Evolutionary conservation across 1,140 invertebrate species (phyloP), one percentile per base, ranked within the genome.

Genomic region (Glomeris maerens): DNA sequence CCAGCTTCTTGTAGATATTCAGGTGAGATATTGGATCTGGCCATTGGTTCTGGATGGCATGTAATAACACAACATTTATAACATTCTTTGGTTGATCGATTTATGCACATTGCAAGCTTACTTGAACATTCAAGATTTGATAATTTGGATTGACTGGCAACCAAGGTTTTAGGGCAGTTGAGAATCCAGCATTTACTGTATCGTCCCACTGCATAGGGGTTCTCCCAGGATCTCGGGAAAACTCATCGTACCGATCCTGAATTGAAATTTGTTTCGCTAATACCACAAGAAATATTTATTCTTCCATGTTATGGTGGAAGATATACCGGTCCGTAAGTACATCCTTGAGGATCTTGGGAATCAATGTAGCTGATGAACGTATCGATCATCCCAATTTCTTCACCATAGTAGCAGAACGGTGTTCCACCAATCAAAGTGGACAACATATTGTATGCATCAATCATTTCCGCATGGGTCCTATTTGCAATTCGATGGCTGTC

Each of bases 171-270:
- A 69, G 60, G 10, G 62, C 73, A 54, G 25, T 41, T 26, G 31
- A 40, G 27, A 49, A 27, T 48, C 81, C 82, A 7, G 80, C 80
- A 61, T 76, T 73, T 1, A 13, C 53, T 0, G 62, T 58, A 31
- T 64, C 61, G 52, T 76, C 71, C 84, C 85, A 88, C 55, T 84
- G 82, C 67, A 83, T 84, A 0, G 84, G 81, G 0, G 79, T 79
- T 2, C 83, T 70, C 21, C 61, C 69, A 0, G 78, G 77, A 64
- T 85, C 82, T 5, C 81, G 68, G 10, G 74, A 75, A 1, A 62
- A 62, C 49, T 67, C 58, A 56, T 17, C 1, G 40, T 46, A 46
- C 4, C 7, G 4, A 14, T 23, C 7, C 20, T 10, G 4, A 4
- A 46, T 17, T 27, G 22, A 27, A 23, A 46, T 21, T 23, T 26